phyloP scores from a whole-genome alignment of 2,797 vertebrate genomes.

The Chromobotia macracanthus region DNA sequence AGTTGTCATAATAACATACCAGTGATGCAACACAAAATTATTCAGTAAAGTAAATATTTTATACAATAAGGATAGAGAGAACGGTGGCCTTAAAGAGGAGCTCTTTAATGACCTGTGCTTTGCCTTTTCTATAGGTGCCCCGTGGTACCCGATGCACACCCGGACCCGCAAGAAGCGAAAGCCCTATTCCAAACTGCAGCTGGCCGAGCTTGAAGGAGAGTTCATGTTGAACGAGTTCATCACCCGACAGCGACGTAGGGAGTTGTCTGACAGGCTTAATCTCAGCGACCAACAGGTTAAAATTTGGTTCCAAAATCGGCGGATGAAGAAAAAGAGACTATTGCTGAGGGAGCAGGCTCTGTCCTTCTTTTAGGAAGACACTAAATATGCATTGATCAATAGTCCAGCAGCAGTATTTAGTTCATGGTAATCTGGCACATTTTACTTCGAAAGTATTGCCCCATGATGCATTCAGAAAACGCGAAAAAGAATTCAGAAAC shows the following conservation, averaged over 20 bases:
- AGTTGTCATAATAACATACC: constrained; percentile 5
- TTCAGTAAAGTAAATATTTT: constrained; percentile 44
- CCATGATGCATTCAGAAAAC: constrained; percentile 51
- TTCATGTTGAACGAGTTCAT: constrained; percentile 99
- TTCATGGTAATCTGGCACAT: constrained; percentile 42
- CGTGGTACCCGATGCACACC: constrained; percentile 97
- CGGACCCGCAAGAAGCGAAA: constrained; percentile 96
- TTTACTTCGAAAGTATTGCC: constrained; percentile 36
- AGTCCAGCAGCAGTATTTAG: constrained; percentile 32
- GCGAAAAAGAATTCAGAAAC: constrained; percentile 42
- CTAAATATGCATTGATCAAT: constrained; percentile 69
- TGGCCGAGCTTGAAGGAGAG: constrained; percentile 95
- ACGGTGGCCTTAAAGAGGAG: constrained; percentile 70
- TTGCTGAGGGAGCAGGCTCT: constrained; percentile 94
- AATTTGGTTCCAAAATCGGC: constrained; percentile 98
- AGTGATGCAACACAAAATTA: not conserved
- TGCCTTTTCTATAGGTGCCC: constrained; percentile 83
- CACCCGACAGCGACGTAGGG: constrained; percentile 93
- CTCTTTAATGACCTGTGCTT: constrained; percentile 61
- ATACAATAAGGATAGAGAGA: not conserved
- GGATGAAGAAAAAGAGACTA: constrained; percentile 99
- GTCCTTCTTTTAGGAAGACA: constrained; percentile 88
- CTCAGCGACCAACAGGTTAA: constrained; percentile 99
- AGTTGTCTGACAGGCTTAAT: constrained; percentile 95
- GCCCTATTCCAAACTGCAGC: constrained; percentile 94